Evolutionary conservation across 2,113 vertebrate genomes (phyloP).

Genomic region (Xenus cinereus): DNA sequence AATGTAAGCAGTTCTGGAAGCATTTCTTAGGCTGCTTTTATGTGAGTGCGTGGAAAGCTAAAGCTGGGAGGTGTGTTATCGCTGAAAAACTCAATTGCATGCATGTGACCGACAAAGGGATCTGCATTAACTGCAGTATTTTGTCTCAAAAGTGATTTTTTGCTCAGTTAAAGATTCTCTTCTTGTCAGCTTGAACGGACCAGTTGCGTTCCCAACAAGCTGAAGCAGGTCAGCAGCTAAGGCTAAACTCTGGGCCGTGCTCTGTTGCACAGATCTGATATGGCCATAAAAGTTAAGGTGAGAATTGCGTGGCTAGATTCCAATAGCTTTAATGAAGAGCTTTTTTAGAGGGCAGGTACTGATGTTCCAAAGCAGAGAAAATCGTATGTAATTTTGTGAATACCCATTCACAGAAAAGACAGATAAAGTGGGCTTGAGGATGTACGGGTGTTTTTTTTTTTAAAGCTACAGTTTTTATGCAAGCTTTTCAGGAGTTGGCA

Average conservation of each 20-base stretch:
- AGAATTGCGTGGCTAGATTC: neutral
- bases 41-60: neutral
- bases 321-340: neutral
- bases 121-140: neutral
- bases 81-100: neutral
- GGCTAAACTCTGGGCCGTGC: neutral
- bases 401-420: neutral
- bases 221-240: neutral
- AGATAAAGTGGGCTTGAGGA: neutral
- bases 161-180: neutral
- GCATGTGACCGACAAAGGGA: neutral
- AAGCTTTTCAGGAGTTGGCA: constrained; percentile 28
- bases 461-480: neutral
- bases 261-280: neutral
- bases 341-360: neutral
- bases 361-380: neutral
- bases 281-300: neutral
- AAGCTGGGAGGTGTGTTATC: neutral
- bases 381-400: neutral
- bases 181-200: neutral
- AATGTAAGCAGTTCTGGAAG: neutral
- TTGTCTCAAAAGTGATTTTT: neutral
- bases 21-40: neutral
- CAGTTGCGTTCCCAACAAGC: neutral
- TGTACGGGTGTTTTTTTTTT: neutral